A percentile compares a stretch with the other conserved stretches of the same genome.
phyloP scores from a whole-genome alignment of 2,888 invertebrate species.

The Mimumesa dahlbomi region DNA sequence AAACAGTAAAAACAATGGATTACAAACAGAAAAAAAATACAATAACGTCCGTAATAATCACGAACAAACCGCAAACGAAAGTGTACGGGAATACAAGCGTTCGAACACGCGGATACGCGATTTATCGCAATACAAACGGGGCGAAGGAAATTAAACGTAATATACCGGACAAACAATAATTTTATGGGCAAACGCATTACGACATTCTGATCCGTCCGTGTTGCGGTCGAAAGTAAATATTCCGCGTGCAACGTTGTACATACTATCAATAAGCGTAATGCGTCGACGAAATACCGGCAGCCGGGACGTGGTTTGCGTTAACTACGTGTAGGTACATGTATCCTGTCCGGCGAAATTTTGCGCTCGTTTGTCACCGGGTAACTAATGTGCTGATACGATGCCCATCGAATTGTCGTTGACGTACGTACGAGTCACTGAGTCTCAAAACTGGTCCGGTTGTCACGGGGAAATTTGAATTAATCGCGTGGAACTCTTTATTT shows the following conservation, averaged over 20 bases:
- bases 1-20: no score
- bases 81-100: no score
- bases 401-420: no score
- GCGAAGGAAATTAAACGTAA: constrained; percentile 51
- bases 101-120: no score
- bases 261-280: constrained; percentile 55
- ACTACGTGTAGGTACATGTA: constrained; percentile 48
- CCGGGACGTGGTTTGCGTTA: constrained; percentile 45
- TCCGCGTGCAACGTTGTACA: constrained; percentile 46
- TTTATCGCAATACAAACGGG: constrained; percentile 38
- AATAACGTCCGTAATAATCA: constrained; percentile 24
- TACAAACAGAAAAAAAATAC: constrained; percentile 4
- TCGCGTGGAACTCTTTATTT: no score
- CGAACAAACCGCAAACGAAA: background rate
- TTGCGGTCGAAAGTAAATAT: constrained; percentile 60
- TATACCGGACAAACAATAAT: constrained; percentile 53
- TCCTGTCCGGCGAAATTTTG: constrained; percentile 45
- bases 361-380: constrained; percentile 44
- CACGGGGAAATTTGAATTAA: no score
- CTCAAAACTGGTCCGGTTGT: no score
- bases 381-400: no score
- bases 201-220: constrained; percentile 57
- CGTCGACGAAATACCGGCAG: constrained; percentile 39
- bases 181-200: constrained; percentile 42
- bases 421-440: no score